Conservation (phyloP, 2,888 invertebrate genomes). For the Parnassius orleans region DNA sequence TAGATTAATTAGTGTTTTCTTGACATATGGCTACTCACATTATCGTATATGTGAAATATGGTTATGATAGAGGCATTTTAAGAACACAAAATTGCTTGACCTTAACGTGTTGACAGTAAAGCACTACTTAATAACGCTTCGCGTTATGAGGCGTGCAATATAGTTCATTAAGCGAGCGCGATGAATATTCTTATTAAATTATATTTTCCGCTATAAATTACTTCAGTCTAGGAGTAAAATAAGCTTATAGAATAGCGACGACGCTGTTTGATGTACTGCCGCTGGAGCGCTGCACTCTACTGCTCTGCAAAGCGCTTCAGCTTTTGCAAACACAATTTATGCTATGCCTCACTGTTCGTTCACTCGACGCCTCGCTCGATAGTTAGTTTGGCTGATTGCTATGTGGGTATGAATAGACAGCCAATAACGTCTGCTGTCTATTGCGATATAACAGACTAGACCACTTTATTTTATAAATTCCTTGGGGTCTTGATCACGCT, state of each 20-base stretch:
- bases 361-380: slow-evolving; percentile 19
- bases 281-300: slow-evolving; percentile 18
- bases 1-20: too few relatives aligned
- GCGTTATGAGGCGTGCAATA: background rate
- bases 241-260: slow-evolving; percentile 21
- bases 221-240: slow-evolving; percentile 11
- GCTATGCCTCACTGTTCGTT: slow-evolving; percentile 19
- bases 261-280: slow-evolving; percentile 25
- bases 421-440: slow-evolving; percentile 32
- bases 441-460: background rate
- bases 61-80: too few relatives aligned
- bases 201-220: slow-evolving; percentile 23
- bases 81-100: too few relatives aligned
- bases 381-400: slow-evolving; percentile 25
- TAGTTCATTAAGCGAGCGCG: background rate
- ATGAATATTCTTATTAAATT: slow-evolving; percentile 21
- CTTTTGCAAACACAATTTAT: slow-evolving; percentile 28
- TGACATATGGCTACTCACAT: too few relatives aligned
- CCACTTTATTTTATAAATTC: slow-evolving; percentile 1
- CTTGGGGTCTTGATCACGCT: background rate
- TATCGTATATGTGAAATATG: too few relatives aligned
- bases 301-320: slow-evolving; percentile 21
- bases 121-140: too few relatives aligned
- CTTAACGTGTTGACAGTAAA: too few relatives aligned
- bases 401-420: slow-evolving; percentile 16